Evolutionary conservation across 1,140 invertebrate species (phyloP).

Genomic region (Leptoteleia sp.): DNA sequence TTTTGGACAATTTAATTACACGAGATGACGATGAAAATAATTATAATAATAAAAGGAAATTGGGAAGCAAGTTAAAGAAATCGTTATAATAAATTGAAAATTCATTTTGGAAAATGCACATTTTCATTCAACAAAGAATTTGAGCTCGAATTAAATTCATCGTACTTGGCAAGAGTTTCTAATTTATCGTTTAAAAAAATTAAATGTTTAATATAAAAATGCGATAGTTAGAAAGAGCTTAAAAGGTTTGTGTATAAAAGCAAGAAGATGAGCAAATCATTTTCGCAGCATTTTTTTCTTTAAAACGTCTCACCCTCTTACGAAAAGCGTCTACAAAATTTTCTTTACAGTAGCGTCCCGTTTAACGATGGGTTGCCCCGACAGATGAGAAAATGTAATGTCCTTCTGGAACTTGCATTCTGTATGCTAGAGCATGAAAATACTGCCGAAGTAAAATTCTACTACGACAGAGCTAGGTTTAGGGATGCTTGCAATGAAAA

Average conservation of each 20-base stretch:
- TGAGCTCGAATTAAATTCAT: no score
- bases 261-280: slow-evolving; percentile 41
- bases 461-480: slow-evolving; percentile 47
- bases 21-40: no score
- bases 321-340: slow-evolving; percentile 57
- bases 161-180: no score
- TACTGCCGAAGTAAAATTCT: slow-evolving; percentile 63
- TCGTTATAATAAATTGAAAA: no score
- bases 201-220: background rate
- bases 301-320: slow-evolving; percentile 21
- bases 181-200: slow-evolving; percentile 1
- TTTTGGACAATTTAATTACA: no score
- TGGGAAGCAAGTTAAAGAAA: no score
- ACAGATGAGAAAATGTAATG: slow-evolving; percentile 56
- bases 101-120: no score
- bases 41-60: no score
- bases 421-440: slow-evolving; percentile 56
- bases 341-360: slow-evolving; percentile 38
- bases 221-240: slow-evolving; percentile 8
- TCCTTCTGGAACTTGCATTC: slow-evolving; percentile 55
- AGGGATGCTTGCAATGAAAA: slow-evolving; percentile 65
- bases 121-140: no score
- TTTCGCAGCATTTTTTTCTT: slow-evolving; percentile 27
- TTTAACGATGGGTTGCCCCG: slow-evolving; percentile 47
- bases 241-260: slow-evolving; percentile 18